Evolutionary conservation across 1,140 invertebrate species (phyloP).

Genomic region (Drosophila repletoides): DNA sequence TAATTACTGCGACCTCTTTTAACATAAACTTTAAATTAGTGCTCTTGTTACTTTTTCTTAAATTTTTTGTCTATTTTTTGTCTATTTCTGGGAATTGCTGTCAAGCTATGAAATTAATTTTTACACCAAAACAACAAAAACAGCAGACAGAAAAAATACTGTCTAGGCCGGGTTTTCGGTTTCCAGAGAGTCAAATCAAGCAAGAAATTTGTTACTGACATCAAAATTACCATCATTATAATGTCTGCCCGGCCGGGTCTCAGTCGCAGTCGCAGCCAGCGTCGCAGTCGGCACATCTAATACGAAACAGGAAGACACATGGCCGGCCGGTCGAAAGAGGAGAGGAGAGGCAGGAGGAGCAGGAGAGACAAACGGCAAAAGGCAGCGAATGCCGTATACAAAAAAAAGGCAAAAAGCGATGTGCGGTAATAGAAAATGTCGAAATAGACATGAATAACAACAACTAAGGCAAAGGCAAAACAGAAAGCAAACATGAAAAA

Average conservation of each 20-base stretch:
- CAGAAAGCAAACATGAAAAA: constrained; percentile 36
- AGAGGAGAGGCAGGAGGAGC: too few relatives aligned
- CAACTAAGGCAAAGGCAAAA: constrained; percentile 23
- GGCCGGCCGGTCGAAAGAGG: constrained; percentile 22
- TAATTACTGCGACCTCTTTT: constrained; percentile 29
- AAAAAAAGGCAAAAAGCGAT: constrained; percentile 52
- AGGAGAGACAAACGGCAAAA: constrained; percentile 25
- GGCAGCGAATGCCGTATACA: constrained; percentile 1
- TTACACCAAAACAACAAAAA: constrained; percentile 48
- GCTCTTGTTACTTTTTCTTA: constrained; percentile 25
- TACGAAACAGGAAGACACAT: constrained; percentile 70
- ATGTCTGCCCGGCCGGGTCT: constrained; percentile 44
- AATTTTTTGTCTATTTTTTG: constrained; percentile 22
- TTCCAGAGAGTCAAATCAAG: constrained; percentile 64
- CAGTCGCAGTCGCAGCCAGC: not conserved
- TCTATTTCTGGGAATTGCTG: constrained; percentile 64
- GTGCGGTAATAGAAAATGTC: constrained; percentile 77
- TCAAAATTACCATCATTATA: constrained; percentile 79
- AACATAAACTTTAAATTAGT: constrained; percentile 60
- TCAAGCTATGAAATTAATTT: constrained; percentile 67
- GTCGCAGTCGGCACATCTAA: constrained; percentile 28
- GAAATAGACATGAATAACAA: constrained; percentile 52
- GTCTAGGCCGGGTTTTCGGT: constrained; percentile 31
- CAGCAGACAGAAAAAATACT: too few relatives aligned
- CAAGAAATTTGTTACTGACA: constrained; percentile 80